A percentile compares a stretch with the other conserved stretches of the same genome.
phyloP scores from a whole-genome alignment of 2,113 vertebrate genomes.

The Oceanodroma tethys region DNA sequence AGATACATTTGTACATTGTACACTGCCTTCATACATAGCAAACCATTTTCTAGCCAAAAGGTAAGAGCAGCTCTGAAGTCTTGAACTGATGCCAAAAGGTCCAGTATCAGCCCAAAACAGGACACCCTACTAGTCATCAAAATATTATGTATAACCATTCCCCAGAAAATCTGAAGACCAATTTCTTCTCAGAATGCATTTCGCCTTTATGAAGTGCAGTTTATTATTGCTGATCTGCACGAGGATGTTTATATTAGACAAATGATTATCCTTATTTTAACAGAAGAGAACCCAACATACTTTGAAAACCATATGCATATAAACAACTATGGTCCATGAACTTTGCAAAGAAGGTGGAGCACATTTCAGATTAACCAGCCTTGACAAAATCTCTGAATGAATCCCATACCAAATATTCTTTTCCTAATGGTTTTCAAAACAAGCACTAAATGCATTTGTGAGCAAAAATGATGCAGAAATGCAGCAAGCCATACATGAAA shows the following conservation, averaged over 20 bases:
- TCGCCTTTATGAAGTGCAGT: background rate
- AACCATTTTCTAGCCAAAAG: background rate
- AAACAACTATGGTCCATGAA: background rate
- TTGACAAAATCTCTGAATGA: background rate
- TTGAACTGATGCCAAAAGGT: background rate
- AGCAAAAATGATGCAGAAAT: background rate
- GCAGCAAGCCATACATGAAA: slow-evolving; percentile 1
- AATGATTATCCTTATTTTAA: background rate
- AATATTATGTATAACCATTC: background rate
- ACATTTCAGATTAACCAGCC: background rate
- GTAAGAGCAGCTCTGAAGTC: background rate
- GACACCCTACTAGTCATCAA: background rate
- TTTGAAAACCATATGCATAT: background rate
- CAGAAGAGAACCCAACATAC: background rate
- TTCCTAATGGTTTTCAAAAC: background rate
- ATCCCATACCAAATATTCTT: background rate
- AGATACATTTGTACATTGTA: background rate
- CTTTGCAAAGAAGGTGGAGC: background rate
- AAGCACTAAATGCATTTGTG: background rate
- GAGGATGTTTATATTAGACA: background rate
- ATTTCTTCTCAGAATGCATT: background rate
- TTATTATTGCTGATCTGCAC: background rate
- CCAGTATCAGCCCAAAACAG: background rate
- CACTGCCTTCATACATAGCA: background rate
- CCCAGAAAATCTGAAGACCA: background rate